Base-by-base conservation (phyloP, 2,113 vertebrate genomes). In the Pongo abelii region DNA sequence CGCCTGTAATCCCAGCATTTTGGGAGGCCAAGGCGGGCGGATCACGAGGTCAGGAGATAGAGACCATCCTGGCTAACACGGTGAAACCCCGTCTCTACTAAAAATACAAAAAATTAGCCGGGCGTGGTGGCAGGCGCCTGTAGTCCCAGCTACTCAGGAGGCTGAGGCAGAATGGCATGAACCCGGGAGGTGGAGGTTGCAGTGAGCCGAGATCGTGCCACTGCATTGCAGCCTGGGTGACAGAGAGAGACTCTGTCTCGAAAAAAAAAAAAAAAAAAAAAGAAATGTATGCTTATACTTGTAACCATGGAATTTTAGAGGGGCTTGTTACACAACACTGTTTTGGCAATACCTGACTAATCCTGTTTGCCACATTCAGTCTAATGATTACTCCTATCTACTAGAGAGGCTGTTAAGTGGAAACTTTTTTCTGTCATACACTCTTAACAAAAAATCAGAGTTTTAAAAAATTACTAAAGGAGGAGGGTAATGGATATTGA, bases 21-120 rank as follows among this genome's bases (percentile, higher is more conserved):
- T 55, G 52, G 52, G 2, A 55, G 6, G 52, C 52, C 2, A 6
- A 55, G 52, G 52, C 0, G 18, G 52, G 52, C 0, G 2, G 52
- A 55, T 18, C 52, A 55, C 6, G 2, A 7, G 2, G 52, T 55
- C 18, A 20, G 52, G 52, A 55, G 52, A 55, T 55, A 0, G 0
- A 55, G 52, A 55, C 6, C 52, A 55, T 55, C 52, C 52, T 55
- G 6, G 52, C 52, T 55, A 55, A 55, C 6, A 55, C 6, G 6
- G 52, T 55, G 52, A 55, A 55, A 55, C 18, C 52, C 18, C 2
- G 6, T 55, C 52, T 55, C 52, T 55, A 55, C 52, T 55, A 55
- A 20, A 55, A 55, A 55, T 55, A 55, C 18, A 55, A 55, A 55
- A 55, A 43, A 55, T 55, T 55, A 55, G 52, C 52, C 52, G 18